Percentiles rank a stretch among this genome's conserved stretches.
Evolutionary conservation across 2,113 vertebrate genomes (phyloP).

Genomic region (Hirundichthys speculiger): DNA sequence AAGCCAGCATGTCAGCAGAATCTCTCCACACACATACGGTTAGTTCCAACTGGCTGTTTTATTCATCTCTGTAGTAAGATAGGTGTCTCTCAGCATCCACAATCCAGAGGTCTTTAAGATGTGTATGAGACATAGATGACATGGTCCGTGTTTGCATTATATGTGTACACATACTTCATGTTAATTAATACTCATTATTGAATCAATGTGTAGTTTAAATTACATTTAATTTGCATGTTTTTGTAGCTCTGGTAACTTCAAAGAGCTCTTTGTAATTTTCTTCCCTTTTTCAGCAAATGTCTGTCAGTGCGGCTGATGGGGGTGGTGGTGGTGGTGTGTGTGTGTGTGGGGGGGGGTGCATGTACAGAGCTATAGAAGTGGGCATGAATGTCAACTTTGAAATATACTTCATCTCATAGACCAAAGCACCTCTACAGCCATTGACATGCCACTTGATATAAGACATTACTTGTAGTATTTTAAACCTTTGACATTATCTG

Average conservation of each 20-base stretch:
- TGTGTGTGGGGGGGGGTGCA: no score
- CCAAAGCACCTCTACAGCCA: neutral
- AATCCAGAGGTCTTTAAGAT: slow-evolving; percentile 24
- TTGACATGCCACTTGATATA: neutral
- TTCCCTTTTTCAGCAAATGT: neutral
- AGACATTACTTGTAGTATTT: neutral
- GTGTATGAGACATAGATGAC: slow-evolving; percentile 32
- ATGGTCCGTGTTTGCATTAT: slow-evolving; percentile 2
- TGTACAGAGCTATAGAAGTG: no score
- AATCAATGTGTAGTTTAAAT: neutral
- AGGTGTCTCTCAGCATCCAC: slow-evolving; percentile 71
- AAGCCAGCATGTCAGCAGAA: slow-evolving; percentile 78
- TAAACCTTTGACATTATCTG: no score
- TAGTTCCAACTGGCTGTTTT: slow-evolving; percentile 72
- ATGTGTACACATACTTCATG: neutral
- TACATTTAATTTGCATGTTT: neutral
- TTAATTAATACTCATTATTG: slow-evolving; percentile 2
- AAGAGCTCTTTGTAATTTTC: neutral
- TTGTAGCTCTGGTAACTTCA: neutral
- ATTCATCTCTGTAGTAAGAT: slow-evolving; percentile 80
- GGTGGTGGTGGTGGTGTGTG: no score
- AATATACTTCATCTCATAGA: neutral
- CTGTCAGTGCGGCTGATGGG: neutral
- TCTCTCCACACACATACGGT: slow-evolving; percentile 12
- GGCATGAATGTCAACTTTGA: no score